Percentiles rank a stretch among this genome's conserved stretches.
Conservation (phyloP, 2,113 vertebrate genomes). For the Perccottus glenii region DNA sequence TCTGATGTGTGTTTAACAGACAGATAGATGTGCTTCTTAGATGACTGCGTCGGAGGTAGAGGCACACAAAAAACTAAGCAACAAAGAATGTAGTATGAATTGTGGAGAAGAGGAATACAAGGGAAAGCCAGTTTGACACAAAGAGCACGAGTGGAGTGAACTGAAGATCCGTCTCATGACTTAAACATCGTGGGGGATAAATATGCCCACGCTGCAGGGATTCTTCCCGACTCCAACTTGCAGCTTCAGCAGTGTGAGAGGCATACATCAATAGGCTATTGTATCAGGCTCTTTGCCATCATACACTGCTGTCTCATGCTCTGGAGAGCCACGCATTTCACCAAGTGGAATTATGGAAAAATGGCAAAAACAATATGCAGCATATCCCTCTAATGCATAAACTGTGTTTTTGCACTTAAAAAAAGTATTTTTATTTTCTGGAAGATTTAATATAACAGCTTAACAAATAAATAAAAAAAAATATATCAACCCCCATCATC, state of each 20-base stretch:
- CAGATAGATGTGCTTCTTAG: slow-evolving; percentile 42
- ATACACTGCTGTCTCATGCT: slow-evolving; percentile 54
- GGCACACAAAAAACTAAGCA: slow-evolving; percentile 5
- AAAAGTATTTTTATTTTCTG: too few relatives aligned
- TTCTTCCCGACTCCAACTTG: slow-evolving; percentile 63
- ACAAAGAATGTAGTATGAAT: slow-evolving; percentile 24
- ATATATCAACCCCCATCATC: too few relatives aligned
- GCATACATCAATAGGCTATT: slow-evolving; percentile 71
- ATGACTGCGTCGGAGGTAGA: slow-evolving; percentile 34
- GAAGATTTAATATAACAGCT: too few relatives aligned
- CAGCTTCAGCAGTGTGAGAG: slow-evolving; percentile 69
- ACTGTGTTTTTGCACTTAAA: too few relatives aligned
- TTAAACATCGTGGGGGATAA: slow-evolving; percentile 74
- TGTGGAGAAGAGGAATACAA: slow-evolving; percentile 7
- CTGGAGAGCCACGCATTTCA: slow-evolving; percentile 23
- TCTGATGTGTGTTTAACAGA: slow-evolving; percentile 24
- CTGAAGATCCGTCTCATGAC: slow-evolving; percentile 70
- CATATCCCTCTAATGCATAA: too few relatives aligned
- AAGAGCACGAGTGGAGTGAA: slow-evolving; percentile 44
- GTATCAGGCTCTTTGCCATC: slow-evolving; percentile 50
- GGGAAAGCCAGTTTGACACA: slow-evolving; percentile 17
- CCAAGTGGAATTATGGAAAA: slow-evolving; percentile 18
- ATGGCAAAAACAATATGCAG: too few relatives aligned
- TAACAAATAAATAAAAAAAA: too few relatives aligned
- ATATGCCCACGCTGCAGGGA: slow-evolving; percentile 66